Base-by-base conservation (phyloP, 2,113 vertebrate species). In the Corythaeola cristata region DNA sequence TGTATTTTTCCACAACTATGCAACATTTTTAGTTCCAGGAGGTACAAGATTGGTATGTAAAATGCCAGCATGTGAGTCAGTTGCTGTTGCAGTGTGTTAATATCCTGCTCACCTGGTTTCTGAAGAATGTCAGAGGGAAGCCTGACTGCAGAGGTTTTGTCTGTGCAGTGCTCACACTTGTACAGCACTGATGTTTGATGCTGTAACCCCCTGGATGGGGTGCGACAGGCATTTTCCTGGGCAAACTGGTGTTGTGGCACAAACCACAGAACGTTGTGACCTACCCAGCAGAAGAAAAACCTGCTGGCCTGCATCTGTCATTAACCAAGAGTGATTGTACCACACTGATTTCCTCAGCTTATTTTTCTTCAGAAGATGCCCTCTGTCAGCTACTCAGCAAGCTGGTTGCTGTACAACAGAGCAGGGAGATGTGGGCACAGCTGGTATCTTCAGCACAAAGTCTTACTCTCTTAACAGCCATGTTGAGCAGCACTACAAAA, bases 121-220 rank as follows among this genome's bases (percentile, higher is more conserved):
- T n/a, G 47, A 7, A 49, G 49, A 5, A 5, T 6, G 39, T 3
- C 26, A 6, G 63, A 49, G 68, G 35, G 69, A 14, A 41, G 39
- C 10, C 50, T 27, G 28, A 9, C 10, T 6, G 19, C 53, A 23
- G 64, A 13, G 21, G 21, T 12, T 14, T 12, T 17, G 24, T 7
- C 37, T 22, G 20, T 1, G 27, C 4, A 12, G 22, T 2, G 1
- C 27, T 69, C 7, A 6, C 30, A 5, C n/a, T n/a, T 8, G 14
- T 13, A 9, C 13, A 17, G 47, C 13, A 2, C 7, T 14, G 13
- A 5, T 50, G 4, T 44, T 24, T 1, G 3, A 33, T 18, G 23
- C 59, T n/a, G 47, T 16, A 5, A 12, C 23, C 56, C 21, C 5
- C 24, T 13, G n/a, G 3, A 9, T 8, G 19, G 33, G 45, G 28